Base-by-base conservation (phyloP, 2,113 vertebrate genomes). In the Strix uralensis region DNA sequence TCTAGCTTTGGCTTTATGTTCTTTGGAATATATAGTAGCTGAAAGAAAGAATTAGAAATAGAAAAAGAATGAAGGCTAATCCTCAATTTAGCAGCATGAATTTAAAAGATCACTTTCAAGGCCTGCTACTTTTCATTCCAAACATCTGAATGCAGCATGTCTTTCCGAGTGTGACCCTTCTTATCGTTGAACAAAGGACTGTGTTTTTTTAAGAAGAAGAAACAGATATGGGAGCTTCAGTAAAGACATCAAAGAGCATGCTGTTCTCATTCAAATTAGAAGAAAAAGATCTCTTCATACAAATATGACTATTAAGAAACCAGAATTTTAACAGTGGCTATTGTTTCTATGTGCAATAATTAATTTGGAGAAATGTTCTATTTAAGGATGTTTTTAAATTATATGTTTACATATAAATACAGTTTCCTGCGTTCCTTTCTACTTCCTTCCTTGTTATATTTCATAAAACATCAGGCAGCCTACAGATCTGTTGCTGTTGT, bases 31-130 rank as follows among this genome's bases (percentile, higher is more conserved):
- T 40, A 55, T 51, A 36, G 42, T 32, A 81, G 55, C 27, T 78
- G 49, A 71, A 86, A 79, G 49, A 92, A 82, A 77, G 73, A 86
- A 77, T 83, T 92, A 82, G 63, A 46, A 93, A 80, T 20, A 92
- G 29, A 71, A 92, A 89, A 86, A 74, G 62, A 77, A 93, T 29
- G 66, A 78, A 88, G 19, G 44, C n/a, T 92, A 93, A 85, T 79
- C 58, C 71, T 94, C 70, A 80, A 15, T 94, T 94, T 94, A 94
- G 62, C 92, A 96, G 86, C 77, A 46, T 73, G 93, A 80, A 69
- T 91, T 87, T 79, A 67, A 96, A 85, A 62, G 29, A 72, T 89
- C 32, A 22, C 34, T 92, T 91, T 94, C 74, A 96, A 85, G 52
- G 32, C 25, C 40, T 71, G 32, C 22, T 91, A 59, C 59, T 94